These are phyloP conservation scores for Drosophila sp. DNA, from an alignment of 1,140 invertebrate species.

Conservation along the genomic window DNA sequence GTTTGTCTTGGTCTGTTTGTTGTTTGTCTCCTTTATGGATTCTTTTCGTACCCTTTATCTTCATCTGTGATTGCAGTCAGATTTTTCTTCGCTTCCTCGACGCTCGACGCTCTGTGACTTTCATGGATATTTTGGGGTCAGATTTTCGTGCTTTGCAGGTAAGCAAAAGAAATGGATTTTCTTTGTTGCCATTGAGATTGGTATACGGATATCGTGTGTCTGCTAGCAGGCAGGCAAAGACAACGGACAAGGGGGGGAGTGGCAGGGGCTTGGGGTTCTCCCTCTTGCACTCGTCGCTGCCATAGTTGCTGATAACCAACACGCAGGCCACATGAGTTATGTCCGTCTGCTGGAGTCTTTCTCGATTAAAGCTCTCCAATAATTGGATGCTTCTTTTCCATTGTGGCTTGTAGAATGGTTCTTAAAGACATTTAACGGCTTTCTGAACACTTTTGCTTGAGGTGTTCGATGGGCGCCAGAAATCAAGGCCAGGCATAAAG, in stretches of 20 bases:
- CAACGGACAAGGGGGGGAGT: not conserved
- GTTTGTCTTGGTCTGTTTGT: conserved; percentile 52
- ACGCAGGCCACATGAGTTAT: conserved; percentile 52
- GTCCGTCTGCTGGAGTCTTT: conserved; percentile 30
- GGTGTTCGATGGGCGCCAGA: conserved; percentile 12
- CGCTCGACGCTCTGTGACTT: conserved; percentile 12
- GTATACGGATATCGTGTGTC: conserved; percentile 62
- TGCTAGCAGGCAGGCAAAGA: conserved; percentile 16
- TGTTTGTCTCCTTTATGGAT: conserved; percentile 81
- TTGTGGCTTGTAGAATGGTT: conserved; percentile 4
- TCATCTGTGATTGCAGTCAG: conserved; percentile 68
- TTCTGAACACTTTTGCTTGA: conserved; percentile 61
- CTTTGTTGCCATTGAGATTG: conserved; percentile 32
- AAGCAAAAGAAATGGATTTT: conserved; percentile 50
- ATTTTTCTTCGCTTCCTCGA: conserved; percentile 53
- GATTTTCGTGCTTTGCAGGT: conserved; percentile 69
- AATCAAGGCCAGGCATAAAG: conserved; percentile 50
- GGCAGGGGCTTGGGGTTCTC: not conserved
- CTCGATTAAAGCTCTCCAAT: conserved; percentile 38
- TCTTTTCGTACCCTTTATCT: conserved; percentile 78
- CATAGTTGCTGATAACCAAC: conserved; percentile 49
- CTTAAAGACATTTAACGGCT: conserved; percentile 53
- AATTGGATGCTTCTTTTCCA: conserved; percentile 39
- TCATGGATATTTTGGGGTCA: conserved; percentile 54
- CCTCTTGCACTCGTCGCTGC: conserved; percentile 8